Conservation (phyloP, 2,113 vertebrate species). For the Glaucomys volans region DNA sequence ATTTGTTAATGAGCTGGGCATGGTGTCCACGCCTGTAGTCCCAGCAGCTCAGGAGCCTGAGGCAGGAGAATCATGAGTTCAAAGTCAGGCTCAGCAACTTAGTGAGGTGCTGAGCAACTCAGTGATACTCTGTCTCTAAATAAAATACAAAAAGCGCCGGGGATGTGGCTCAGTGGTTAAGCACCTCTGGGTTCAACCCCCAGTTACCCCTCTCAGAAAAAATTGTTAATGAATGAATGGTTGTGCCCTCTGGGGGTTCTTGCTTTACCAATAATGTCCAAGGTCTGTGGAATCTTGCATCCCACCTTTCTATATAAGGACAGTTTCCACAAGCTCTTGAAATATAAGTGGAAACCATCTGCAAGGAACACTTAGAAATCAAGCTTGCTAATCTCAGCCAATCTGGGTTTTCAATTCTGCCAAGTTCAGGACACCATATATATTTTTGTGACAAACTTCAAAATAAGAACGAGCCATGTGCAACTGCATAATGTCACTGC, state of each 20-base stretch:
- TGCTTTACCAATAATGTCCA: neutral
- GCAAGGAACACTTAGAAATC: constrained; percentile 13
- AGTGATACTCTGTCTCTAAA: too few relatives aligned
- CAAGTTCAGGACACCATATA: constrained; percentile 55
- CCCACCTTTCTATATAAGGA: neutral
- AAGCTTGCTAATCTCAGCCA: constrained; percentile 48
- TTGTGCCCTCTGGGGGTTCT: neutral
- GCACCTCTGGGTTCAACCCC: too few relatives aligned
- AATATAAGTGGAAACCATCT: constrained; percentile 28
- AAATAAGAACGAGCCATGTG: constrained; percentile 72
- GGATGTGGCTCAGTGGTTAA: too few relatives aligned
- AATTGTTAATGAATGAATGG: neutral
- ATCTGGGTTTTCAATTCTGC: constrained; percentile 57
- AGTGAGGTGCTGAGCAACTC: too few relatives aligned
- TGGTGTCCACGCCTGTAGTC: neutral
- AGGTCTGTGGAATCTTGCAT: neutral
- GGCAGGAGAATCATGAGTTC: too few relatives aligned
- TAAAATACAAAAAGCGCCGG: too few relatives aligned
- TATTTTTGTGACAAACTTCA: constrained; percentile 67
- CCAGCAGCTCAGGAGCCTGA: too few relatives aligned
- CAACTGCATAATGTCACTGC: constrained; percentile 67
- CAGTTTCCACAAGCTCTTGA: neutral
- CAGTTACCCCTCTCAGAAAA: too few relatives aligned
- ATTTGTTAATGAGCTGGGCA: neutral
- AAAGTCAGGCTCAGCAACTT: too few relatives aligned